Percentiles rank a stretch among this genome's conserved stretches.
phyloP scores from a whole-genome alignment of 2,888 invertebrate genomes.

The Hirtodrosophila histrioides region DNA sequence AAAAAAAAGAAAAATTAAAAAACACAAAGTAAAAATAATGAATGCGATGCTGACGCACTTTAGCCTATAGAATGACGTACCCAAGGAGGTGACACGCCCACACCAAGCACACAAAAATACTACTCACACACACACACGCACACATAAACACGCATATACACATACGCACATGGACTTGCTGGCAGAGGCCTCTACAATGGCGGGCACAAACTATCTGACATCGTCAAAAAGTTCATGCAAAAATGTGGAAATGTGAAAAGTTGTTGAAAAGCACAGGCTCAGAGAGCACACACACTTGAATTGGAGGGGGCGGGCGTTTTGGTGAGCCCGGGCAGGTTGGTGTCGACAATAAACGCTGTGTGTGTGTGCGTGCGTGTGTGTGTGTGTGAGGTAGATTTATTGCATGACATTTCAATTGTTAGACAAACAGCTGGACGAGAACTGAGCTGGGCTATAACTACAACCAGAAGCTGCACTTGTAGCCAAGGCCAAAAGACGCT shows the following conservation, averaged over 20 bases:
- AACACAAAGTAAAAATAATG: constrained; percentile 62
- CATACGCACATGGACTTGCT: constrained; percentile 12
- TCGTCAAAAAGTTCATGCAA: constrained; percentile 77
- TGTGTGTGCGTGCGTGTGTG: constrained; percentile 24
- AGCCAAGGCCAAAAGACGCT: constrained; percentile 63
- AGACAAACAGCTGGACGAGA: constrained; percentile 77
- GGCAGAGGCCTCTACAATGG: constrained; percentile 34
- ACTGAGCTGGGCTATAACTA: constrained; percentile 51
- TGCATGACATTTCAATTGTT: constrained; percentile 79
- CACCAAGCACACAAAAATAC: constrained; percentile 3
- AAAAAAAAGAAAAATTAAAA: constrained; percentile 10
- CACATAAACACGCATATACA: constrained; percentile 7
- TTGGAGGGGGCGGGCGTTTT: constrained; percentile 1
- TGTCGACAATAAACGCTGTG: constrained; percentile 27
- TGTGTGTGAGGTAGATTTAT: constrained; percentile 69
- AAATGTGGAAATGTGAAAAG: constrained; percentile 77
- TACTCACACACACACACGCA: constrained; percentile 4
- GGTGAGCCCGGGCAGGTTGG: constrained; percentile 14
- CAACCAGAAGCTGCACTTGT: constrained; percentile 52
- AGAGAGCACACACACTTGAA: constrained; percentile 23
- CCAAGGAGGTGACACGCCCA: constrained; percentile 35
- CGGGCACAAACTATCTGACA: constrained; percentile 72
- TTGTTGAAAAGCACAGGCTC: constrained; percentile 68
- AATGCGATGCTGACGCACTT: constrained; percentile 66
- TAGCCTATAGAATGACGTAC: constrained; percentile 47